Conservation (phyloP, 2,888 invertebrate genomes). For the Ophion slaviceki region DNA sequence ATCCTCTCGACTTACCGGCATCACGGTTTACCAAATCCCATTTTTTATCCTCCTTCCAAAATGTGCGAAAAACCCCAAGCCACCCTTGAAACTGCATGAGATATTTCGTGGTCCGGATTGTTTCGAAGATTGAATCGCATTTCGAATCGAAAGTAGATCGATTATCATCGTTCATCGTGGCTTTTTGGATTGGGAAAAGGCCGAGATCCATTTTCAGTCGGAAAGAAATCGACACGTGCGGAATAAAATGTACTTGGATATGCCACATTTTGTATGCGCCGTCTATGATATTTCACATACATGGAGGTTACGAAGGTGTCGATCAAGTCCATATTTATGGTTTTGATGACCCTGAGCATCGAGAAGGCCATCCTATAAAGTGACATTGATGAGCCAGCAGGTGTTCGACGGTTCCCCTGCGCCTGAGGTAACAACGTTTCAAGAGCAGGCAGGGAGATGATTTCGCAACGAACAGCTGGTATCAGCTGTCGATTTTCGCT, state of each 20-base stretch:
- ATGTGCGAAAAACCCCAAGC: no score
- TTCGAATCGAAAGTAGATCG: no score
- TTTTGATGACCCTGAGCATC: neutral
- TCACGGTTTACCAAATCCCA: neutral
- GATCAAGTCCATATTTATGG: neutral
- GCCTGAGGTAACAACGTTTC: neutral
- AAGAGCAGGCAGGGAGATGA: neutral
- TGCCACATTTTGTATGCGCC: no score
- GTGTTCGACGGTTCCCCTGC: neutral
- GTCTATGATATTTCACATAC: no score
- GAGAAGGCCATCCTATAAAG: neutral
- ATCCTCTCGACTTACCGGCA: slow-evolving; percentile 18
- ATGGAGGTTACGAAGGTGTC: neutral
- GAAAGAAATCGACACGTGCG: neutral
- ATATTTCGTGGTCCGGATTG: no score
- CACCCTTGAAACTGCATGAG: no score
- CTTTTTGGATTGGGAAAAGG: neutral
- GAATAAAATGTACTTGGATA: no score
- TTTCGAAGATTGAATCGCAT: no score
- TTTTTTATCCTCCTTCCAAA: neutral
- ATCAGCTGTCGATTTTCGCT: neutral
- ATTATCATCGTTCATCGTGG: neutral
- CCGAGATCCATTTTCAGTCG: neutral
- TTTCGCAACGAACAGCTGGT: neutral
- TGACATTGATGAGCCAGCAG: no score